Base-by-base conservation (phyloP, 2,113 vertebrate genomes). In the Brienomyrus brachyistius region DNA sequence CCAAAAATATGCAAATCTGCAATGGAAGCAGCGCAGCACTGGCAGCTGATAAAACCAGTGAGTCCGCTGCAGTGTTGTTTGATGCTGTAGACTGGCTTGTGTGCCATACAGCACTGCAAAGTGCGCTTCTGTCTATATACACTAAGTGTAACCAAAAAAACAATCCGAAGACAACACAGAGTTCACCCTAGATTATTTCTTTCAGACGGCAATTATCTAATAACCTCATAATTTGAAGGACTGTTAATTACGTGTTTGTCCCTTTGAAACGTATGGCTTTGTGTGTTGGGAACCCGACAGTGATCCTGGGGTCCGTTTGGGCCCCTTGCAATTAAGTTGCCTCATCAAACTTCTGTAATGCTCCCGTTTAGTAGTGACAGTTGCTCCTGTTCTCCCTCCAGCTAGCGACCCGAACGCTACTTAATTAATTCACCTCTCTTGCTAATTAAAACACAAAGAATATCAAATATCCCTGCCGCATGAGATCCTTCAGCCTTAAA, bases 401-500 rank as follows among this genome's bases (percentile, higher is more conserved):
- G 84, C 45, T 15, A 48, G 17, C n/a, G 45, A 84, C 7, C 82
- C 2, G 45, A 45, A n/a, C 45, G n/a, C 23, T 48, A 48, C 50
- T 87, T 87, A 87, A 54, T 87, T 54, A 52, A 87, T 54, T 87
- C 85, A 54, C 51, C 23, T 40, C 23, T 40, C n/a, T 7, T 4
- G 51, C 51, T 87, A 87, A 54, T 87, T 56, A 27, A 87, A 35
- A 87, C 50, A 56, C 31, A 87, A 87, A 56, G 47, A 51, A 51
- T 31, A 86, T 48, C 83, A 86, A 51, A 86, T 27, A 54, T 50
- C 15, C n/a, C 50, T 52, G 85, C 15, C 85, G 21, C 50, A 51
- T 23, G 85, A 54, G 51, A 54, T 87, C 85, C 85, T 15, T 11
- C 15, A 19, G 50, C 27, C 85, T 54, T 23, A 85, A 27, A 85